Percentiles rank a stretch among this genome's conserved stretches.
Evolutionary conservation across 2,797 vertebrate genomes (phyloP).

Genomic region (Galaxias olidus): DNA sequence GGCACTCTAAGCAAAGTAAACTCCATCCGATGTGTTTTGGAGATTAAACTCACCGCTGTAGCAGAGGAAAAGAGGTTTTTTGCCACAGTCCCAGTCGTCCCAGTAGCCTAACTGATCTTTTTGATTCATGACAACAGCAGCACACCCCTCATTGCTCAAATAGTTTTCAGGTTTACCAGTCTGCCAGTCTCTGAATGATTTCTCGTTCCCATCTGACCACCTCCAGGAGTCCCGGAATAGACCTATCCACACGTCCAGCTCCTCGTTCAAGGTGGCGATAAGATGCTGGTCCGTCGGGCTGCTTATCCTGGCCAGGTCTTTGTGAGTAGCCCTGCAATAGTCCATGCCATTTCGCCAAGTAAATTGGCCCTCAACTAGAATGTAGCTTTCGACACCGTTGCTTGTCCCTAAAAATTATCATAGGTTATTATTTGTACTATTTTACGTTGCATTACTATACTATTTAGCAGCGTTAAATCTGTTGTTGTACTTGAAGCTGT

Average conservation of each 20-base stretch:
- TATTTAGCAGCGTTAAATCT: too few relatives aligned
- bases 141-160: not conserved
- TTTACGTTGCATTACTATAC: too few relatives aligned
- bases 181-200: slow-evolving; percentile 3
- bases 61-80: not conserved
- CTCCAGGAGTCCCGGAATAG: slow-evolving; percentile 20
- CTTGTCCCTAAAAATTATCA: too few relatives aligned
- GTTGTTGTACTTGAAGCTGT: too few relatives aligned
- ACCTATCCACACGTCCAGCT: not conserved
- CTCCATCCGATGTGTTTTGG: too few relatives aligned
- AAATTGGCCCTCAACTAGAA: not conserved
- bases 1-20: too few relatives aligned
- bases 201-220: slow-evolving; percentile 9
- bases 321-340: slow-evolving; percentile 21
- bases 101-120: not conserved
- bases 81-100: not conserved
- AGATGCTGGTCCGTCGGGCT: too few relatives aligned
- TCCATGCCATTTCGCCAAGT: slow-evolving; percentile 10
- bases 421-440: too few relatives aligned
- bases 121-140: not conserved
- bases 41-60: not conserved
- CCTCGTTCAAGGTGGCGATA: not conserved
- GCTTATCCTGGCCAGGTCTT: slow-evolving; percentile 23
- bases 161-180: not conserved
- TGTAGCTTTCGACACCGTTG: too few relatives aligned